phyloP scores from a whole-genome alignment of 1,140 invertebrate species.

The Eufriesea mexicana region DNA sequence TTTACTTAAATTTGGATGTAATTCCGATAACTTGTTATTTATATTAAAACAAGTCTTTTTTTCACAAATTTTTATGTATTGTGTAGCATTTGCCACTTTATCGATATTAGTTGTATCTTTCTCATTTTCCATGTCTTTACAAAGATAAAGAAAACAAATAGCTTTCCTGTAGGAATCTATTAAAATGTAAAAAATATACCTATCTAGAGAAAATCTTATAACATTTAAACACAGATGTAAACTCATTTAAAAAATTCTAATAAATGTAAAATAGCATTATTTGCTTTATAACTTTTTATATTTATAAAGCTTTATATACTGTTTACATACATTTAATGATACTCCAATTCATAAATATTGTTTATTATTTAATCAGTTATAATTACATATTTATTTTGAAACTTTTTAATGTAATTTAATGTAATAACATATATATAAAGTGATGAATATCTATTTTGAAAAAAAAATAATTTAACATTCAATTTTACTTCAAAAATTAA shows the following conservation, averaged over 20 bases:
- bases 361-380: neutral
- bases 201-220: neutral
- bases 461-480: neutral
- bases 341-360: neutral
- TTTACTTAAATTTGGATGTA: conserved; percentile 75
- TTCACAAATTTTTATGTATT: neutral
- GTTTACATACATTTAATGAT: neutral
- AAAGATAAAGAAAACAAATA: neutral
- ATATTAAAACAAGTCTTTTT: neutral
- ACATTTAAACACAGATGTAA: neutral
- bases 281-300: neutral
- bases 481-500: neutral
- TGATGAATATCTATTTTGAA: neutral
- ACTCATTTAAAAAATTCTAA: neutral
- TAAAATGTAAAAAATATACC: no score
- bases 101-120: neutral
- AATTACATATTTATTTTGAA: neutral
- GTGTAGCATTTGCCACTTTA: neutral
- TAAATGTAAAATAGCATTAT: neutral
- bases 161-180: neutral
- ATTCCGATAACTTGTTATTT: conserved; percentile 10
- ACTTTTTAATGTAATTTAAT: neutral
- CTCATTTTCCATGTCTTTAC: conserved; percentile 14
- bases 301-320: no score
- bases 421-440: neutral